Conservation (phyloP, 2,113 vertebrate genomes). For the Penelope pileata region DNA sequence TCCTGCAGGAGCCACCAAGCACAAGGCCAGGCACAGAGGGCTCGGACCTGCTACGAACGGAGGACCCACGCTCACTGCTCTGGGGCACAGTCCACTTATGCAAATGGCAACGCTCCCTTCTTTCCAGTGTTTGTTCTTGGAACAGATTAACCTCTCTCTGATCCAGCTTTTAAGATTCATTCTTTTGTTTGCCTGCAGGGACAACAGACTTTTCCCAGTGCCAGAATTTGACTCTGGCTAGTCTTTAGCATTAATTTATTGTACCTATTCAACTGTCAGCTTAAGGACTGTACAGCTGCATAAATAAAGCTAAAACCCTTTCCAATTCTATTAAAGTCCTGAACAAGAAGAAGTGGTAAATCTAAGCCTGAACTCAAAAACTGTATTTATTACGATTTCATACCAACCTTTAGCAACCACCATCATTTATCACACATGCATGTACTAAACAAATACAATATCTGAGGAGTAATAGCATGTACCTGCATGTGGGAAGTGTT, state of each 20-base stretch:
- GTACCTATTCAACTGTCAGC: slow-evolving; percentile 32
- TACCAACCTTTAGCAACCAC: neutral
- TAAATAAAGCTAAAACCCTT: neutral
- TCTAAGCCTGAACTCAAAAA: neutral
- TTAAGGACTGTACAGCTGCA: neutral
- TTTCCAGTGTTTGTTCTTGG: neutral
- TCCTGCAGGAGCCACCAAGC: neutral
- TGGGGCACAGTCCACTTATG: neutral
- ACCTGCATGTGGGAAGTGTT: neutral
- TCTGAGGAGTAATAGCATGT: neutral
- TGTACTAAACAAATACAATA: neutral
- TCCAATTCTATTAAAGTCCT: neutral
- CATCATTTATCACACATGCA: neutral
- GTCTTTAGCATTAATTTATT: neutral
- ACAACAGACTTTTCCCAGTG: neutral
- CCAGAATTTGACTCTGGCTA: neutral
- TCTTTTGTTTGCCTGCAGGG: neutral
- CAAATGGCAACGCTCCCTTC: rapidly evolving
- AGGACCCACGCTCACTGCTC: neutral
- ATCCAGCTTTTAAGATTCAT: neutral
- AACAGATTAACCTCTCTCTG: neutral
- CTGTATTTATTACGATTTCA: neutral
- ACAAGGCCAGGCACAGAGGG: rapidly evolving
- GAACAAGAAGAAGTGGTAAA: neutral
- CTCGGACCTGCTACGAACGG: neutral